These are phyloP conservation scores for Brotogeris chrysoptera DNA, from an alignment of 2,797 vertebrate genomes.

Conservation along the genomic window DNA sequence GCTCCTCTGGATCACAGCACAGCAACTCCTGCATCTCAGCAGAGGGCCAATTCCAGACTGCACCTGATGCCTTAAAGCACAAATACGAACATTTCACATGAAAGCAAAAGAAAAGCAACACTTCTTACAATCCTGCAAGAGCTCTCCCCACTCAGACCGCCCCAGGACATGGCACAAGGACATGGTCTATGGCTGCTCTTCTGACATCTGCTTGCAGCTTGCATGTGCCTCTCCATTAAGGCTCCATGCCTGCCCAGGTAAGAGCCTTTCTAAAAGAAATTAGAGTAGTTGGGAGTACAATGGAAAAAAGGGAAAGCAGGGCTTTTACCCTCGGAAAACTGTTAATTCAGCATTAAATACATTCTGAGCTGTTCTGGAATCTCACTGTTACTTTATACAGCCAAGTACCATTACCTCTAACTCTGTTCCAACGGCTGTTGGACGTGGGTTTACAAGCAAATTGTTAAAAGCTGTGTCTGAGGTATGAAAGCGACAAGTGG, in stretches of 20 bases:
- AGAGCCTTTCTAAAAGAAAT: background rate
- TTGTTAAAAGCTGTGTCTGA: background rate
- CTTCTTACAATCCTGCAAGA: background rate
- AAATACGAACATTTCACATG: fast-evolving
- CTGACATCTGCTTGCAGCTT: background rate
- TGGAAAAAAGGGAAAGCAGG: background rate
- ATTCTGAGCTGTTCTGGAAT: background rate
- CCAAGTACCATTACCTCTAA: background rate
- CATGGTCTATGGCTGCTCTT: fast-evolving
- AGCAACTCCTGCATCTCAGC: background rate
- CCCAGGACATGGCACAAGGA: background rate
- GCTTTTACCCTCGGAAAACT: background rate
- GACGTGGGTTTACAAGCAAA: background rate
- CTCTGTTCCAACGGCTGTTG: background rate
- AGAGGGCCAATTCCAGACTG: fast-evolving
- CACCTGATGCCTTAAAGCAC: background rate
- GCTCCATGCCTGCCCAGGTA: background rate
- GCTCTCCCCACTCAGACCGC: fast-evolving
- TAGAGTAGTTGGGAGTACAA: background rate
- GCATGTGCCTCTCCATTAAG: background rate
- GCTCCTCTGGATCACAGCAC: background rate
- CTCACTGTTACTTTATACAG: background rate
- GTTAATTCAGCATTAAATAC: background rate
- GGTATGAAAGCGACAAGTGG: background rate
- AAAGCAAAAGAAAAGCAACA: background rate